Evolutionary conservation across 2,888 invertebrate species (phyloP).

Genomic region (Erebia palarica): DNA sequence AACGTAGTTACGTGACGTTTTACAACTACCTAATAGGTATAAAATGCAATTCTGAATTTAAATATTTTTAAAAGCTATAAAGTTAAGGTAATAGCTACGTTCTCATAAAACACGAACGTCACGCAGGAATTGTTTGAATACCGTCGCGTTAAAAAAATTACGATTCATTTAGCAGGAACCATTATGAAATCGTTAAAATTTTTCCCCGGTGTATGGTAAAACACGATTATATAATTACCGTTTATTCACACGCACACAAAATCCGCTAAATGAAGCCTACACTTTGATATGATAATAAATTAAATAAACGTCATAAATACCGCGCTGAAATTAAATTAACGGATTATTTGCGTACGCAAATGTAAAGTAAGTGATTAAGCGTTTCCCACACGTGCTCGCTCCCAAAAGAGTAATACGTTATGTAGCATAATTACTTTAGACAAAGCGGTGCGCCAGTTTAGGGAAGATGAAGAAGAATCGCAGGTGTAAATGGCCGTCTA

Average conservation of each 20-base stretch:
- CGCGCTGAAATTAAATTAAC: constrained; percentile 76
- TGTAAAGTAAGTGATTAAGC: constrained; percentile 80
- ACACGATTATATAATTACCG: constrained; percentile 70
- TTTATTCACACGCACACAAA: constrained; percentile 72
- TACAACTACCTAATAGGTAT: constrained; percentile 17
- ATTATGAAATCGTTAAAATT: constrained; percentile 64
- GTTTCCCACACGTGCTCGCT: constrained; percentile 75
- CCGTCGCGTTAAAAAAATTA: constrained; percentile 53
- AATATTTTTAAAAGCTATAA: constrained; percentile 24
- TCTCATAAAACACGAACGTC: constrained; percentile 33
- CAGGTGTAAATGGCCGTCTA: constrained; percentile 78
- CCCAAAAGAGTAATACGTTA: constrained; percentile 81
- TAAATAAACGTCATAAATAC: constrained; percentile 78
- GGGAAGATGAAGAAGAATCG: constrained; percentile 80
- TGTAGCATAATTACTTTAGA: constrained; percentile 79
- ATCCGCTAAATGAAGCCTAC: constrained; percentile 69
- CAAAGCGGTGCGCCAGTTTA: constrained; percentile 75
- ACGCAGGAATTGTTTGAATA: constrained; percentile 34
- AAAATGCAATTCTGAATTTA: constrained; percentile 16
- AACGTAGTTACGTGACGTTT: constrained; percentile 7
- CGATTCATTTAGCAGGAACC: constrained; percentile 56
- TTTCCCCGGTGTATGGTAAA: constrained; percentile 66
- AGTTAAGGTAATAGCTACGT: constrained; percentile 26
- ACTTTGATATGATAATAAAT: constrained; percentile 79
- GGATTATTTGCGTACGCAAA: constrained; percentile 79